Evolutionary conservation across 2,888 invertebrate species (phyloP).

Genomic region (Metallyticus violacea): DNA sequence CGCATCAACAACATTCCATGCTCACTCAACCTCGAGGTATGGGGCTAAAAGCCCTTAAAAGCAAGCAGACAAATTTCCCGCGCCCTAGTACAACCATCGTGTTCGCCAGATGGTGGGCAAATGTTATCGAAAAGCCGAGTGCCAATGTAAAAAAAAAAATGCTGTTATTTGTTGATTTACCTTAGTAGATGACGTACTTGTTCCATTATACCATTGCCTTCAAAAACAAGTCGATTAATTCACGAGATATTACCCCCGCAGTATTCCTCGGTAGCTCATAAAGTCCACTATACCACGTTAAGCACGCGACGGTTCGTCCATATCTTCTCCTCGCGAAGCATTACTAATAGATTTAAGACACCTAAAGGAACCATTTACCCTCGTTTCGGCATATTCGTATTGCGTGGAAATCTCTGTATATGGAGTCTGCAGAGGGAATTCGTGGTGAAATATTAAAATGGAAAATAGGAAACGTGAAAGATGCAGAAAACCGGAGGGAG

Average conservation of each 20-base stretch:
- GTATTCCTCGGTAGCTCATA: not conserved
- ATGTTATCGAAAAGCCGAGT: not conserved
- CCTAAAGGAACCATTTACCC: conserved; percentile 15
- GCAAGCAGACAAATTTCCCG: too few relatives aligned
- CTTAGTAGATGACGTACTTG: too few relatives aligned
- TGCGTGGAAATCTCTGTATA: conserved; percentile 7
- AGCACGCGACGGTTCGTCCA: not conserved
- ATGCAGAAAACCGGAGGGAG: conserved; percentile 1
- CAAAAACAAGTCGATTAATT: not conserved
- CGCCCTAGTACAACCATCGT: too few relatives aligned
- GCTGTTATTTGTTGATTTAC: too few relatives aligned
- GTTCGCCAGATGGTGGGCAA: too few relatives aligned
- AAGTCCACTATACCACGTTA: conserved; percentile 4
- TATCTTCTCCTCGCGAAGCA: not conserved
- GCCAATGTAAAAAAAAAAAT: not conserved
- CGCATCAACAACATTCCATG: too few relatives aligned
- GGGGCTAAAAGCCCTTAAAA: too few relatives aligned
- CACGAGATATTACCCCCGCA: not conserved
- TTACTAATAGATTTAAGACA: conserved; percentile 30
- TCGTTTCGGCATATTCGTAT: conserved; percentile 5
- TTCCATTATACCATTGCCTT: not conserved
- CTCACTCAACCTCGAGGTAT: too few relatives aligned
- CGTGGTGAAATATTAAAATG: conserved; percentile 18
- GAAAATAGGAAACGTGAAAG: conserved; percentile 8
- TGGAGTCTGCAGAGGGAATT: conserved; percentile 6